phyloP scores from a whole-genome alignment of 1,140 invertebrate genomes.

The Hirudo medicinalis region DNA sequence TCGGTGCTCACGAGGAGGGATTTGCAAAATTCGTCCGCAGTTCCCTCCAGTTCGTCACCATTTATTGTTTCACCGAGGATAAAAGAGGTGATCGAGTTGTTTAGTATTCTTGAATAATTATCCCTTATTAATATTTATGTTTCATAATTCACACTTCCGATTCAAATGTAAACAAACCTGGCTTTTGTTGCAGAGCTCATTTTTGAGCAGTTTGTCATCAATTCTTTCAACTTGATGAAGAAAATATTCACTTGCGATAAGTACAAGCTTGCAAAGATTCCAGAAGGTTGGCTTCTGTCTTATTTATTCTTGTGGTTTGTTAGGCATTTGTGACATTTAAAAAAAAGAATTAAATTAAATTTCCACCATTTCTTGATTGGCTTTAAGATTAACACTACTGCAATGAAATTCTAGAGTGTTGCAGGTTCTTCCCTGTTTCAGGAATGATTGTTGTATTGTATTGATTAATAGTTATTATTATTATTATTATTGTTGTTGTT shows the following conservation, averaged over 20 bases:
- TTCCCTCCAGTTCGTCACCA: slow-evolving; percentile 64
- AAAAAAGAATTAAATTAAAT: too few species aligned
- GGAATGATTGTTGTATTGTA: too few species aligned
- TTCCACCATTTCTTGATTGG: too few species aligned
- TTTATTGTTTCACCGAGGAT: slow-evolving; percentile 69
- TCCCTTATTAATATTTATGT: too few species aligned
- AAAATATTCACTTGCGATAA: slow-evolving; percentile 60
- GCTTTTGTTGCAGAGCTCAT: slow-evolving; percentile 31
- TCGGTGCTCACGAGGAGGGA: slow-evolving; percentile 61
- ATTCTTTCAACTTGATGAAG: slow-evolving; percentile 76
- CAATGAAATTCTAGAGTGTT: too few species aligned
- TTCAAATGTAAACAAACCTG: neutral
- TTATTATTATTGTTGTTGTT: neutral
- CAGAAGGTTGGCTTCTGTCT: neutral
- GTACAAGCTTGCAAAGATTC: slow-evolving; percentile 50
- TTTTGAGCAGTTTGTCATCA: slow-evolving; percentile 73
- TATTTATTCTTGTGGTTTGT: too few species aligned
- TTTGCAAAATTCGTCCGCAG: slow-evolving; percentile 64
- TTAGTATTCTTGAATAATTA: neutral
- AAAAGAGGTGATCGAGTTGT: slow-evolving; percentile 45
- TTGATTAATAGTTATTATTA: neutral
- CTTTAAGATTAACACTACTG: too few species aligned
- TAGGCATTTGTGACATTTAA: too few species aligned
- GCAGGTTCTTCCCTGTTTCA: too few species aligned
- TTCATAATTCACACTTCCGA: neutral